Conservation (phyloP, 2,113 vertebrate genomes). For the Polyodon spathula region DNA sequence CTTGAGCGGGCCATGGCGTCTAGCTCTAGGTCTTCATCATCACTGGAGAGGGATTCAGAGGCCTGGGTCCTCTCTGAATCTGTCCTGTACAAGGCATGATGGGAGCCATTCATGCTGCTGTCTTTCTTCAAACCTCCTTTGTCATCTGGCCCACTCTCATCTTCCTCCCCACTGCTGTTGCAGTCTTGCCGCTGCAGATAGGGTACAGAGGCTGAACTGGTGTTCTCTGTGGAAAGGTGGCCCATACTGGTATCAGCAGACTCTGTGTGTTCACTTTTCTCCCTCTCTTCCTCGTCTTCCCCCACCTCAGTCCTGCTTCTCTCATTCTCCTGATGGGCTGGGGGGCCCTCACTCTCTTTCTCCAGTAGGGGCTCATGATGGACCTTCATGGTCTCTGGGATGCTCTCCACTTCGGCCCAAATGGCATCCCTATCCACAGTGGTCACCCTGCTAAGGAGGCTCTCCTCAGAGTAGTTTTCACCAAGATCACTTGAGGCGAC, state of each 20-base stretch:
- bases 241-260: constrained; percentile 77
- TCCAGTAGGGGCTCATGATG: constrained; percentile 25
- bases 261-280: constrained; percentile 79
- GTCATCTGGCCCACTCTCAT: background rate
- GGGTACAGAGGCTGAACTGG: constrained; percentile 66
- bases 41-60: constrained; percentile 85
- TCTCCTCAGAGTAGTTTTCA: constrained; percentile 49
- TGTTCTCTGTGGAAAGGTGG: constrained; percentile 71
- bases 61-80: constrained; percentile 86
- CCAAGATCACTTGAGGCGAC: constrained; percentile 27
- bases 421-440: constrained; percentile 80
- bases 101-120: constrained; percentile 1
- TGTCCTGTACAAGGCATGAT: constrained; percentile 42
- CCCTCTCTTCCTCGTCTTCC: constrained; percentile 20
- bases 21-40: constrained; percentile 84
- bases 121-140: constrained; percentile 2
- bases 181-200: constrained; percentile 43
- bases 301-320: constrained; percentile 15
- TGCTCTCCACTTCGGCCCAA: constrained; percentile 78
- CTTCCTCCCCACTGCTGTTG: constrained; percentile 44
- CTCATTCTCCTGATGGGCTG: constrained; percentile 27
- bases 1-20: constrained; percentile 65
- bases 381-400: constrained; percentile 42
- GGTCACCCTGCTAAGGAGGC: constrained; percentile 53
- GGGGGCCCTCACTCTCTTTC: constrained; percentile 41